Conservation (phyloP, 2,797 vertebrate genomes). For the Ptychobarbus kaznakovi region DNA sequence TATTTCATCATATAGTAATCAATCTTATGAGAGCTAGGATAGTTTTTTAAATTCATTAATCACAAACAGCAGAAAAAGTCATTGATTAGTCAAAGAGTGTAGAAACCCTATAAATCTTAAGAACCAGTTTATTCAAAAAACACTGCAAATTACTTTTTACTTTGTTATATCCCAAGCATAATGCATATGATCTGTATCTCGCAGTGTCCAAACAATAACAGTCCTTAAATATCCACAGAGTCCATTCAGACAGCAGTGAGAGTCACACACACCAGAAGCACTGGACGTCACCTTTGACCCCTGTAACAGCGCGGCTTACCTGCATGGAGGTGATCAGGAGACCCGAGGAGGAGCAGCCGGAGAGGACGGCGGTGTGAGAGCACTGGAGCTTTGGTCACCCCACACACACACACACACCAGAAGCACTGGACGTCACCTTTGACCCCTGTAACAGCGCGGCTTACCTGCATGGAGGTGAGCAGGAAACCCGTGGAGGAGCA, state of each 20-base stretch:
- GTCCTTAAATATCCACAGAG: background rate
- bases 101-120: background rate
- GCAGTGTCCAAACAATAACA: background rate
- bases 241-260: background rate
- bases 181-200: background rate
- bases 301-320: no score
- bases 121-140: background rate
- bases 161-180: background rate
- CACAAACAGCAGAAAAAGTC: background rate
- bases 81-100: background rate
- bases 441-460: background rate
- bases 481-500: slow-evolving; percentile 43
- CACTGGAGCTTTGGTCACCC: no score
- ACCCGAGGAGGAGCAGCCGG: no score
- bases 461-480: slow-evolving; percentile 58
- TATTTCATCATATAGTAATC: background rate
- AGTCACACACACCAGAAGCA: no score
- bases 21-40: background rate
- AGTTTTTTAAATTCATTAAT: background rate
- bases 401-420: background rate
- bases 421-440: slow-evolving; percentile 22
- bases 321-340: no score
- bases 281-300: background rate
- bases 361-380: no score
- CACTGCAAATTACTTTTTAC: background rate